Evolutionary conservation across 1,140 invertebrate species (phyloP), one percentile per base, ranked within the genome.

Genomic region (Procambarus virginalis): DNA sequence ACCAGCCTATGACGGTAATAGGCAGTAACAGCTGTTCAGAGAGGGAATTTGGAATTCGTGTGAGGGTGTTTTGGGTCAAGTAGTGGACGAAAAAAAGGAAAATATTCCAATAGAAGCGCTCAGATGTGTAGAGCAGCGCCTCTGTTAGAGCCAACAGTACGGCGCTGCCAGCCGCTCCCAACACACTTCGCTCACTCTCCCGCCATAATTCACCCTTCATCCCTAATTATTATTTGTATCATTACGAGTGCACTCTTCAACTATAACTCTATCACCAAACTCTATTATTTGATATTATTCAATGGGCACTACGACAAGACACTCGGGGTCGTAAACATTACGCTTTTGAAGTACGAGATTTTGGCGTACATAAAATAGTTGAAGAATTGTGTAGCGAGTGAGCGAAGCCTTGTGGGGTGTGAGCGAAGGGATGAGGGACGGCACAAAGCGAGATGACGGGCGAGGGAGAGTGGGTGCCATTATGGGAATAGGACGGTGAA

Each of bases 371-470:
- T 0, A 34, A 34, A 34, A 34, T 34, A 34, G 34, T 34, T 34
- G 34, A 34, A 34, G 34, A 34, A 34, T 34, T 34, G 17, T 14
- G 79, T 55, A 17, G 3, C 55, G 17, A 20, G 55, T 55, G 51
- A 58, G 20, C 70, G 68, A 49, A 45, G 51, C 5, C 2, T n/a
- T 34, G 45, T 2, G 78, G 68, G 1, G 48, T 46, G 60, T 20
- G 86, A 76, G 51, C 55, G 77, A 80, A 86, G 20, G 10, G n/a
- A 12, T 22, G 46, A 8, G 80, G n/a, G 20, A 45, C 76, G 45
- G 51, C 76, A 86, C 85, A 86, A 86, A 86, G 85, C 76, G 55
- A 78, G 85, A 86, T 78, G 77, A 49, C 51, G 48, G 77, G 45
- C 76, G 85, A 22, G 76, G 77, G 34, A 84, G 68, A 84, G 68